These are phyloP conservation scores for Drosophila subsilvestris DNA, from an alignment of 2,888 invertebrate species.

Conservation along the genomic window DNA sequence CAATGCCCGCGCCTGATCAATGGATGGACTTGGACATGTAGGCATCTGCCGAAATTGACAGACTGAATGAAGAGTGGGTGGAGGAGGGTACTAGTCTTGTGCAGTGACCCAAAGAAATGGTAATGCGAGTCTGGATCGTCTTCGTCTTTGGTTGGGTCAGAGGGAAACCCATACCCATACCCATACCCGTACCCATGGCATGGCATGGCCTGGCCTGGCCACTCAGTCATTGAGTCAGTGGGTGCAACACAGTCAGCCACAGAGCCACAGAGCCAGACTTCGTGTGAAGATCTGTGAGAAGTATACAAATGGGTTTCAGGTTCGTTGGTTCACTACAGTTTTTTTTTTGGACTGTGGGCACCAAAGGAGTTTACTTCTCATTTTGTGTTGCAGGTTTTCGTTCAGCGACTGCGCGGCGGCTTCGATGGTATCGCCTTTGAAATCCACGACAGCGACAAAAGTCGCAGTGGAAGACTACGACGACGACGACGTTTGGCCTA, in stretches of 20 bases:
- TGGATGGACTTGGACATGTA: constrained; percentile 66
- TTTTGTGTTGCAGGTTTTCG: constrained; percentile 51
- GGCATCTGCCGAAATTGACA: constrained; percentile 71
- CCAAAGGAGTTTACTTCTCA: constrained; percentile 74
- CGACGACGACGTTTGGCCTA: constrained; percentile 38
- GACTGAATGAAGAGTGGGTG: constrained; percentile 28
- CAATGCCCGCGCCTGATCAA: constrained; percentile 60
- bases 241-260: constrained; percentile 55
- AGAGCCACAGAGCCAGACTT: constrained; percentile 34
- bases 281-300: constrained; percentile 79
- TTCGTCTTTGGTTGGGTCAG: constrained; percentile 47
- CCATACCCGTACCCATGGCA: too few species aligned
- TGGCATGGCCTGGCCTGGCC: constrained; percentile 35
- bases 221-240: constrained; percentile 81
- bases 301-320: constrained; percentile 77
- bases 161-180: constrained; percentile 26
- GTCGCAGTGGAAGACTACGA: constrained; percentile 19
- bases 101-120: constrained; percentile 81
- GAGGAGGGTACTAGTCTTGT: constrained; percentile 38
- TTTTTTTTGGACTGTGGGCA: constrained; percentile 10
- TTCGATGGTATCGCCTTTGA: constrained; percentile 80
- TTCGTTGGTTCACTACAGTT: constrained; percentile 35
- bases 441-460: constrained; percentile 73
- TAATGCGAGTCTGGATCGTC: constrained; percentile 63
- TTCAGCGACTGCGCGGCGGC: constrained; percentile 54